These are phyloP conservation scores for Drosophila hydei DNA, from an alignment of 1,140 invertebrate genomes.

Conservation along the genomic window DNA sequence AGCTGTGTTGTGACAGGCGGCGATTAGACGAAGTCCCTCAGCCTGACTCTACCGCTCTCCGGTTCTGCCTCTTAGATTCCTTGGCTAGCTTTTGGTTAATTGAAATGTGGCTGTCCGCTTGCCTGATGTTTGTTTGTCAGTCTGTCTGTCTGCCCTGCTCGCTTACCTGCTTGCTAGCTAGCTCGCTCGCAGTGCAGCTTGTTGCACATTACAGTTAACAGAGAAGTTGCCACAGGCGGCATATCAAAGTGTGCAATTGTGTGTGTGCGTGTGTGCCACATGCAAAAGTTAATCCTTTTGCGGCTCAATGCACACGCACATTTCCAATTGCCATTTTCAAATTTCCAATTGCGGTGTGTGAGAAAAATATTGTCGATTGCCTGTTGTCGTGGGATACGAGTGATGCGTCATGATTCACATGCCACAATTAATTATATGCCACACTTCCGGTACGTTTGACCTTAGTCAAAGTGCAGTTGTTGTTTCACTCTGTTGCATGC, in stretches of 20 bases:
- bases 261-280: slow-evolving; percentile 27
- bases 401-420: slow-evolving; percentile 47
- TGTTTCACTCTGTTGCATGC: slow-evolving; percentile 20
- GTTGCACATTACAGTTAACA: slow-evolving; percentile 59
- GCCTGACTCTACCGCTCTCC: slow-evolving; percentile 3
- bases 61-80: neutral
- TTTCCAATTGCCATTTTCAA: slow-evolving; percentile 55
- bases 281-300: slow-evolving; percentile 73
- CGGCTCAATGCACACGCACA: slow-evolving; percentile 48
- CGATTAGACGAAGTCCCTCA: slow-evolving; percentile 58
- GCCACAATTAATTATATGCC: slow-evolving; percentile 49
- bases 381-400: neutral
- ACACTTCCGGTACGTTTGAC: slow-evolving; percentile 35
- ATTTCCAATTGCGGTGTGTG: slow-evolving; percentile 48
- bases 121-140: slow-evolving; percentile 51
- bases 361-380: slow-evolving; percentile 42
- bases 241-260: slow-evolving; percentile 21
- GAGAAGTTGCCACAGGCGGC: slow-evolving; percentile 42
- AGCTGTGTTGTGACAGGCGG: slow-evolving; percentile 74
- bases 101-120: slow-evolving; percentile 67
- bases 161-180: slow-evolving; percentile 52
- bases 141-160: too few species aligned
- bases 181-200: slow-evolving; percentile 35
- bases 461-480: slow-evolving; percentile 8
- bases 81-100: slow-evolving; percentile 55